Evolutionary conservation across 1,140 invertebrate species (phyloP), one percentile per base, ranked within the genome.

Genomic region (Pomacea maculata): DNA sequence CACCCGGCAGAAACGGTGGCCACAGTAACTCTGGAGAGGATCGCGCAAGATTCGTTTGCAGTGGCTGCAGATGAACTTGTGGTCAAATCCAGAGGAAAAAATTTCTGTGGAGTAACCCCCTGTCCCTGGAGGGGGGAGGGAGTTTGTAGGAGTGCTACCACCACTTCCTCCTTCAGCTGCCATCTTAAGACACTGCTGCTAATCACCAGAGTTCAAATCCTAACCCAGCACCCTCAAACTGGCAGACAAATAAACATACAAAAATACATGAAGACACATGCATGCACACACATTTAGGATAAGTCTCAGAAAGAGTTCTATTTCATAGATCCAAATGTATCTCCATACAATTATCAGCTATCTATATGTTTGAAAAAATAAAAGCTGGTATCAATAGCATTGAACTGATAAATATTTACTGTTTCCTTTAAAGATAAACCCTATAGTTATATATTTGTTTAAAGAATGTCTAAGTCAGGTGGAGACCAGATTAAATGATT

Each of bases 21-120:
- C 96, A 90, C 96, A 97, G 54, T 94, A 94, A 15, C 96, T 96
- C 71, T 96, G 92, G 45, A 96, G 93, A 12, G 96, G 95, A 85
- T 97, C 95, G 85, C 95, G 93, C 5, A 88, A 77, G 15, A 88
- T 85, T 15, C 80, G 79, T 34, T 84, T 81, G 75, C 87, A 88
- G 25, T 83, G 79, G 65, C 83, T 84, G 73, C 87, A 88, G 29
- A 85, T 34, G 74, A 86, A 85, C 70, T 88, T 88, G 29, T 73
- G 67, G 29, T 87, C 86, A 79, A 84, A 87, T n/a, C 83, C 85
- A 15, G 78, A 61, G 8, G 77, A 67, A 74, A 88, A 88, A 25
- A 88, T 84, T 15, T 81, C 82, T n/a, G 67, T 73, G 15, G 85
- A 83, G 78, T 85, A 88, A 63, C 87, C 87, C 55, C 82, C 85